Percentiles rank a stretch among this genome's conserved stretches.
phyloP scores from a whole-genome alignment of 2,113 vertebrate genomes.

The Malurus elegans region DNA sequence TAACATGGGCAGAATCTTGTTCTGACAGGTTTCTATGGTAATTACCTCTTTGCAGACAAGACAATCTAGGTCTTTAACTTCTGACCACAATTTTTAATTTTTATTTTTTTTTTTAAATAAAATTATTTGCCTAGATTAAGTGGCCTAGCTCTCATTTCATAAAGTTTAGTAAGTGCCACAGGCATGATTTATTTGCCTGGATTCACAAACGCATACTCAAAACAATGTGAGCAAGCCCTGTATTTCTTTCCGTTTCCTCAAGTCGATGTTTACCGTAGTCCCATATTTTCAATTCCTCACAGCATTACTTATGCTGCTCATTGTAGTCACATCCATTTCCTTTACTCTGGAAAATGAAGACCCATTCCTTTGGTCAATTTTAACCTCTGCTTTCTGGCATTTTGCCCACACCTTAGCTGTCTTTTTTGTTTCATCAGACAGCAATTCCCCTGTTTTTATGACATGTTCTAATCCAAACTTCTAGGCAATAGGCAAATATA shows the following conservation, averaged over 20 bases:
- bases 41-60: neutral
- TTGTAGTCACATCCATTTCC: neutral
- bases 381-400: neutral
- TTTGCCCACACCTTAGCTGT: neutral
- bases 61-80: neutral
- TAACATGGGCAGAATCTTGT: neutral
- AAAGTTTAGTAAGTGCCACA: neutral
- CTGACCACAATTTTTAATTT: neutral
- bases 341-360: neutral
- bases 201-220: neutral
- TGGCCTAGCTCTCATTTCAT: neutral
- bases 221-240: neutral
- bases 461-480: neutral
- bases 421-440: neutral
- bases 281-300: neutral
- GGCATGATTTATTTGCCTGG: neutral
- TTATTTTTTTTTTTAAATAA: neutral
- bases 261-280: neutral
- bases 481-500: neutral
- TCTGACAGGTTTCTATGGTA: neutral
- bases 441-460: neutral
- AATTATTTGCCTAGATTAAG: neutral
- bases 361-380: rapidly evolving
- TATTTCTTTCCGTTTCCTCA: neutral
- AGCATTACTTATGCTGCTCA: neutral